A percentile compares a stretch with the other conserved stretches of the same genome.
phyloP scores from a whole-genome alignment of 2,888 invertebrate genomes.

The Chloroclystis v-ata region DNA sequence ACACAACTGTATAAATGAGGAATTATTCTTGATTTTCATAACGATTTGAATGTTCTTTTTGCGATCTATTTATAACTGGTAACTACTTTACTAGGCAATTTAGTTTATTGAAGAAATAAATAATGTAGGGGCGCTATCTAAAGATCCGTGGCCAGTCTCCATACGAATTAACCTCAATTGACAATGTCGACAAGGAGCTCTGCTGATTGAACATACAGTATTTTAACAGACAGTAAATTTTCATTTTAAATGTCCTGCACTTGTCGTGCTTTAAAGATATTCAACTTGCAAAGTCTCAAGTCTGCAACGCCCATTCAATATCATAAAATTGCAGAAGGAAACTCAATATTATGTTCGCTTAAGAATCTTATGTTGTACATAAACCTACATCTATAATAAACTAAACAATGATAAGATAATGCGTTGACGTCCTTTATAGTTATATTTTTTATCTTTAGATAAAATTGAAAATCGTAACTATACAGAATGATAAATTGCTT shows the following conservation, averaged over 20 bases:
- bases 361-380: neutral
- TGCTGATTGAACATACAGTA: constrained; percentile 69
- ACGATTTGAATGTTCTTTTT: constrained; percentile 34
- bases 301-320: too few species aligned
- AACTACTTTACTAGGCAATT: constrained; percentile 55
- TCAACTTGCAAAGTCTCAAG: constrained; percentile 19
- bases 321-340: too few species aligned
- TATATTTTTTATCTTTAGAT: constrained; percentile 29
- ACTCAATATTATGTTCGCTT: too few species aligned
- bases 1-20: too few species aligned
- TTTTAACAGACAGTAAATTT: constrained; percentile 51
- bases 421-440: constrained; percentile 27
- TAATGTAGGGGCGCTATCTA: constrained; percentile 68
- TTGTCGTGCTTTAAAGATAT: constrained; percentile 52
- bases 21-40: too few species aligned
- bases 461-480: constrained; percentile 21
- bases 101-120: constrained; percentile 71
- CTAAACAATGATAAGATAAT: constrained; percentile 20
- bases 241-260: constrained; percentile 46
- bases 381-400: constrained; percentile 9
- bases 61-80: constrained; percentile 40
- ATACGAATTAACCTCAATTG: constrained; percentile 77
- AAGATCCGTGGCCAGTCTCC: constrained; percentile 71
- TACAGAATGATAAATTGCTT: constrained; percentile 1
- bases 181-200: constrained; percentile 71